Conservation (phyloP, 2,888 invertebrate genomes). For the Lathronympha strigana region DNA sequence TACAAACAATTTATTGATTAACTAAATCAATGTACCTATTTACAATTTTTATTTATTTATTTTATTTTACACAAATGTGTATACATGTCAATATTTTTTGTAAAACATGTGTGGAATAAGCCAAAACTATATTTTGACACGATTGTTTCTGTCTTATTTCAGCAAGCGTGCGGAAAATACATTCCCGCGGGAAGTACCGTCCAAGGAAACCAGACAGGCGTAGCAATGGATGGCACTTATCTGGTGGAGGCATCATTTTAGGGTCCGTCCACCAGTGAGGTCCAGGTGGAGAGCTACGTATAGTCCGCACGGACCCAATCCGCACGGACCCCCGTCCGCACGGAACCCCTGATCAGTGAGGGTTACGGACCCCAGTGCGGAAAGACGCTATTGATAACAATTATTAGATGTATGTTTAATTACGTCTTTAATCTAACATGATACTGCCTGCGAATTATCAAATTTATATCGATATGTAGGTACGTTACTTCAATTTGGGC, state of each 20-base stretch:
- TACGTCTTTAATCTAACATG: constrained; percentile 71
- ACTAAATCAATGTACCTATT: not conserved
- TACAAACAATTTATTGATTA: not conserved
- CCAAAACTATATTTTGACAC: constrained; percentile 12
- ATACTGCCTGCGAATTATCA: constrained; percentile 79
- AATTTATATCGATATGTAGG: constrained; percentile 59
- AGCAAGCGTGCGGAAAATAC: constrained; percentile 94
- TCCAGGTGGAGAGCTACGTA: constrained; percentile 74
- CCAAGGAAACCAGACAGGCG: constrained; percentile 91
- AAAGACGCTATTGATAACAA: constrained; percentile 60
- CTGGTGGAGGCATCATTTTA: constrained; percentile 94
- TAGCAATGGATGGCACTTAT: constrained; percentile 93
- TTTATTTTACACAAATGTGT: not conserved
- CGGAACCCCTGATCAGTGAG: constrained; percentile 1
- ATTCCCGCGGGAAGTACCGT: constrained; percentile 93
- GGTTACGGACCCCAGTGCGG: constrained; percentile 11
- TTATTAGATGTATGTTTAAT: constrained; percentile 72
- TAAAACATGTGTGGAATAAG: not conserved
- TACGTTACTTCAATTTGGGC: not conserved
- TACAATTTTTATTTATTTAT: not conserved
- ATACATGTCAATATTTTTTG: not conserved
- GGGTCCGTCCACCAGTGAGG: constrained; percentile 68
- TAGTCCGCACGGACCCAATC: constrained; percentile 44
- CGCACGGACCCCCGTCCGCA: not conserved
- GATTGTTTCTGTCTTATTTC: constrained; percentile 54